A percentile compares a stretch with the other conserved stretches of the same genome.
Evolutionary conservation across 2,888 invertebrate genomes (phyloP).

Genomic region (Polylopha cassiicola): DNA sequence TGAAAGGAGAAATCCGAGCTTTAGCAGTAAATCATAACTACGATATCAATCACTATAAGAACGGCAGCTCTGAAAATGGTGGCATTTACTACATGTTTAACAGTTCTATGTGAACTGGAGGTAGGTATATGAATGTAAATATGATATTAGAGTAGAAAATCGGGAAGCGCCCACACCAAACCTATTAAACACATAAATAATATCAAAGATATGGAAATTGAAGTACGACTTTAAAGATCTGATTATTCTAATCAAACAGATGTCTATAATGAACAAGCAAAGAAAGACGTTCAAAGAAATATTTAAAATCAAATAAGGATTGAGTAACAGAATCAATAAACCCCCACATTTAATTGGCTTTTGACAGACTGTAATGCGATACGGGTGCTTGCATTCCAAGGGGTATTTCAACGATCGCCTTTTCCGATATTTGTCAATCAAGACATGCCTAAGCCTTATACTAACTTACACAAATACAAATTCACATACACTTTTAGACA

Average conservation of each 20-base stretch:
- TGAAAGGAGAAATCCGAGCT: background rate
- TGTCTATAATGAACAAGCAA: no score
- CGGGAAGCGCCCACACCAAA: no score
- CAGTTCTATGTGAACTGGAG: no score
- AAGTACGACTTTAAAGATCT: no score
- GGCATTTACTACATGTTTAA: no score
- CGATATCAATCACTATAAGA: background rate
- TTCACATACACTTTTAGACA: conserved; percentile 24
- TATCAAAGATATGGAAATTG: no score
- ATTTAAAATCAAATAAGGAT: conserved; percentile 12
- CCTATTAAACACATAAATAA: no score
- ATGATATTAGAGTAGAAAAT: no score
- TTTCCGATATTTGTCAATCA: conserved; percentile 2
- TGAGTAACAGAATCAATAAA: conserved; percentile 13
- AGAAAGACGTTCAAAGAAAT: no score
- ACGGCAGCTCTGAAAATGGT: background rate
- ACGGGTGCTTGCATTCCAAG: conserved; percentile 5
- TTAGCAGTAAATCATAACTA: conserved; percentile 6
- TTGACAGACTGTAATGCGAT: conserved; percentile 13
- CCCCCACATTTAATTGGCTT: conserved; percentile 7
- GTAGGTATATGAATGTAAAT: no score
- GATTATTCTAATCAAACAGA: no score
- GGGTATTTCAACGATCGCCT: conserved; percentile 3
- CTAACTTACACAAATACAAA: conserved; percentile 20
- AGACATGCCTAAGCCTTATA: background rate